Percentiles rank a stretch among this genome's conserved stretches.
Conservation (phyloP, 2,113 vertebrate species). For the Ictalurus furcatus region DNA sequence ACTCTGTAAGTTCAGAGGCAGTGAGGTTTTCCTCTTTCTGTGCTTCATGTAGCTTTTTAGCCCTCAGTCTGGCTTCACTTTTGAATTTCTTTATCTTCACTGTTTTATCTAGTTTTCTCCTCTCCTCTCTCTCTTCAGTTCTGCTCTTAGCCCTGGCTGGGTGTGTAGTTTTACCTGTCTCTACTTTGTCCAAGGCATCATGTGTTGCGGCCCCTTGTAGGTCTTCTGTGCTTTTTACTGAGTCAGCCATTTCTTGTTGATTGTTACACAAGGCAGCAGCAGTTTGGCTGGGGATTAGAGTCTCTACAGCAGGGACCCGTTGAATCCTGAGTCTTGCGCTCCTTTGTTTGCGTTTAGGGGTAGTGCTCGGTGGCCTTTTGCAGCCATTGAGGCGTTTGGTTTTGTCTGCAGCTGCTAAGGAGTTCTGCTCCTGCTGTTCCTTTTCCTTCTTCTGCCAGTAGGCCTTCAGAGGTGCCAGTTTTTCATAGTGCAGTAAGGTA, state of each 20-base stretch:
- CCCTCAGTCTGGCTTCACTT: conserved; percentile 95
- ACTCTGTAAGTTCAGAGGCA: conserved; percentile 73
- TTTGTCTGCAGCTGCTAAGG: conserved; percentile 84
- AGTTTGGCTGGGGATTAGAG: conserved; percentile 80
- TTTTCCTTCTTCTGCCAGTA: conserved; percentile 94
- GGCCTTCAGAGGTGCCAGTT: conserved; percentile 91
- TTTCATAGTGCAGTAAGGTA: conserved; percentile 88
- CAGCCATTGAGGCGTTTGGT: conserved; percentile 89
- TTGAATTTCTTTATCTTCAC: conserved; percentile 97
- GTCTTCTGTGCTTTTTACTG: conserved; percentile 51
- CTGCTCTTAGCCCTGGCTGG: conserved; percentile 81
- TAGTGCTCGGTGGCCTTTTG: conserved; percentile 86
- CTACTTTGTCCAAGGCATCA: conserved; percentile 77
- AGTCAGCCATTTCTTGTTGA: conserved; percentile 12
- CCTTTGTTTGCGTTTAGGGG: conserved; percentile 95
- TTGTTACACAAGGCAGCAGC: conserved; percentile 74
- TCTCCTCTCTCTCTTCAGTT: conserved; percentile 86
- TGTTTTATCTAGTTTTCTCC: conserved; percentile 86
- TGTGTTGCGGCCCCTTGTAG: conserved; percentile 60
- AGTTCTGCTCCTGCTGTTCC: conserved; percentile 82
- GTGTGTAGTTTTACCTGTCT: conserved; percentile 74
- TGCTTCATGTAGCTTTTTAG: conserved; percentile 87
- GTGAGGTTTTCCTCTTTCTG: conserved; percentile 80
- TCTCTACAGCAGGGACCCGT: conserved; percentile 90
- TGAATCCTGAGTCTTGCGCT: conserved; percentile 94